Base-by-base conservation (phyloP, 2,113 vertebrate genomes). In the Typhlomys cinereus region DNA sequence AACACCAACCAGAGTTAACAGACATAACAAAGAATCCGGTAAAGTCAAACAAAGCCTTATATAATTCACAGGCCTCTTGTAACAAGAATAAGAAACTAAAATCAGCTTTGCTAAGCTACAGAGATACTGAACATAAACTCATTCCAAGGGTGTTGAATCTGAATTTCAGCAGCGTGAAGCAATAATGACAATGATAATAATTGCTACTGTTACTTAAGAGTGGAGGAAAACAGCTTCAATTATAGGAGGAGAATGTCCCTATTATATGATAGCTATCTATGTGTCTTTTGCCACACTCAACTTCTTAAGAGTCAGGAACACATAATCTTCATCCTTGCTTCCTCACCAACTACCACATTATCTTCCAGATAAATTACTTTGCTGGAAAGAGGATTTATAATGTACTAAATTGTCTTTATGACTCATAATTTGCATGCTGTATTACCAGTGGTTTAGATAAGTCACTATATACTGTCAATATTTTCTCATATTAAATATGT, bases 21-120 rank as follows among this genome's bases (percentile, higher is more conserved):
- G n/a, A 89, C 12, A 79, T 73, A 76, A 2, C 8, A 85, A n/a
- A n/a, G 17, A 89, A n/a, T 36, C 5, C 50, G 83, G 62, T 25
- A 23, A 13, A 74, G 36, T 36, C 21, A 34, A 41, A 74, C 27
- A 74, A 88, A 76, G 82, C 14, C 7, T 25, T 20, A 89, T 14
- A 79, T 89, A 86, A 89, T 69, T 29, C 61, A 11, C 5, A n/a
- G 20, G 27, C 7, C 6, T 86, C 27, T 54, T 8, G 3, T 64
- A 88, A 50, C n/a, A 91, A 93, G 25, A 39, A 31, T 15, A 95
- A 88, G 79, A 93, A 94, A 57, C 20, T 82, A 12, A 69, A 64
- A 1, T 76, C 59, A 44, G 9, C 39, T 91, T 91, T 52, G 78
- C 54, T 27, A 79, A 82, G 14, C 25, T 41, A 59, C 4, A 73